phyloP scores from a whole-genome alignment of 2,888 invertebrate species.

The Pterobdella sp. region DNA sequence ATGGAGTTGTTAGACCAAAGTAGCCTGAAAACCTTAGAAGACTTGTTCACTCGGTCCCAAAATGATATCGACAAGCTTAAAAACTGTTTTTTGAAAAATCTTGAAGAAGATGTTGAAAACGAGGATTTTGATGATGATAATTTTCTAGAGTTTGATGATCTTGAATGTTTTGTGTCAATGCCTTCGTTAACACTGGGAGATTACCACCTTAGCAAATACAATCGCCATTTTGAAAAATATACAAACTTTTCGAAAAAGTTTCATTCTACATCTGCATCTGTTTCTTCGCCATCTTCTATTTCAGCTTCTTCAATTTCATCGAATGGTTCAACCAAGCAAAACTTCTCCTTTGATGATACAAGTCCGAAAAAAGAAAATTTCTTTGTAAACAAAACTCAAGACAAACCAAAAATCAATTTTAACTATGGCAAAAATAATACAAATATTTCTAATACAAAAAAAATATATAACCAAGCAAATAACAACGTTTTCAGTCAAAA shows the following conservation, averaged over 20 bases:
- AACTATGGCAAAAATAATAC: too few species aligned
- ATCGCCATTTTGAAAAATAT: neutral
- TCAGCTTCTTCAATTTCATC: neutral
- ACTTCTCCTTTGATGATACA: too few species aligned
- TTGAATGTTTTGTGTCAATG: neutral
- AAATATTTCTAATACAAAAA: too few species aligned
- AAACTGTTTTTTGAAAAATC: neutral
- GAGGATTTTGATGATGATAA: neutral
- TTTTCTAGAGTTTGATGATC: neutral
- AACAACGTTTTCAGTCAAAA: too few species aligned
- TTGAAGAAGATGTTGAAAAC: neutral
- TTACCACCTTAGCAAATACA: conserved; percentile 3
- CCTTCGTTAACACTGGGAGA: neutral
- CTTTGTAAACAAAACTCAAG: too few species aligned
- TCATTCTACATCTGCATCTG: neutral
- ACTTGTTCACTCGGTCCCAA: neutral
- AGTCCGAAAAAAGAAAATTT: too few species aligned
- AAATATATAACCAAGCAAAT: too few species aligned
- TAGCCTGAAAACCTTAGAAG: too few species aligned
- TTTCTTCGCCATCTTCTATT: neutral
- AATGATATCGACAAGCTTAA: neutral
- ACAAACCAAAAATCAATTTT: too few species aligned
- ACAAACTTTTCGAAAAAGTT: neutral
- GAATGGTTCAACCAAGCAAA: too few species aligned
- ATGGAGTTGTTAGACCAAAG: too few species aligned